Conservation (phyloP, 2,113 vertebrate genomes). For the Coturnix japonica region DNA sequence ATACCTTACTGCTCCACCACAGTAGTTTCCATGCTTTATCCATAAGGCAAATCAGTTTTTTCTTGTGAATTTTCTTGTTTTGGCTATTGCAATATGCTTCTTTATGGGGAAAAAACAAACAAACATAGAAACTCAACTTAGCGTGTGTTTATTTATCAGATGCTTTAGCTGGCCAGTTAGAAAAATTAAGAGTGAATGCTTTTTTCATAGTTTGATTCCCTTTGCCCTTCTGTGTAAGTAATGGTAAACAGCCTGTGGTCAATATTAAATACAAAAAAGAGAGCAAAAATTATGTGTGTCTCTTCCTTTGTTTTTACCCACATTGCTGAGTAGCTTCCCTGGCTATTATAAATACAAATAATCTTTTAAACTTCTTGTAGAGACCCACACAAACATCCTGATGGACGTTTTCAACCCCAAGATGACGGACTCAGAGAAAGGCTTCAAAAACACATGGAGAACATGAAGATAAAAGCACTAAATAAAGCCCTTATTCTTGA, state of each 20-base stretch:
- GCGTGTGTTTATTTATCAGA: neutral
- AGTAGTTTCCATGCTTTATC: neutral
- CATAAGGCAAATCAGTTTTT: neutral
- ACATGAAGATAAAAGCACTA: conserved; percentile 60
- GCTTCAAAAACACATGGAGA: conserved; percentile 47
- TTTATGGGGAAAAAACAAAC: neutral
- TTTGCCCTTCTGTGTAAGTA: neutral
- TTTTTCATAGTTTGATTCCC: neutral
- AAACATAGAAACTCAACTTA: neutral
- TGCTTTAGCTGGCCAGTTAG: neutral
- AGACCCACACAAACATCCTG: conserved; percentile 10
- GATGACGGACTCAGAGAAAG: conserved; percentile 40
- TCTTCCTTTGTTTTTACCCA: neutral
- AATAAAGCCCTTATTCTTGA: conserved; percentile 62
- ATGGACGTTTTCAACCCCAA: conserved; percentile 16
- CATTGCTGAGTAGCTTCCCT: neutral
- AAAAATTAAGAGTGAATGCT: neutral
- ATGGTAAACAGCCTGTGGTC: neutral
- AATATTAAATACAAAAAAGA: neutral
- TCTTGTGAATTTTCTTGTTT: neutral
- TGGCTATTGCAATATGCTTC: neutral
- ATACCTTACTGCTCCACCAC: neutral
- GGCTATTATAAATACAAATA: neutral
- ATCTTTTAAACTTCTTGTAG: conserved; percentile 64
- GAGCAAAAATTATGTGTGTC: neutral